Conservation (phyloP, 2,113 vertebrate genomes). For the Oreocharis arfaki region DNA sequence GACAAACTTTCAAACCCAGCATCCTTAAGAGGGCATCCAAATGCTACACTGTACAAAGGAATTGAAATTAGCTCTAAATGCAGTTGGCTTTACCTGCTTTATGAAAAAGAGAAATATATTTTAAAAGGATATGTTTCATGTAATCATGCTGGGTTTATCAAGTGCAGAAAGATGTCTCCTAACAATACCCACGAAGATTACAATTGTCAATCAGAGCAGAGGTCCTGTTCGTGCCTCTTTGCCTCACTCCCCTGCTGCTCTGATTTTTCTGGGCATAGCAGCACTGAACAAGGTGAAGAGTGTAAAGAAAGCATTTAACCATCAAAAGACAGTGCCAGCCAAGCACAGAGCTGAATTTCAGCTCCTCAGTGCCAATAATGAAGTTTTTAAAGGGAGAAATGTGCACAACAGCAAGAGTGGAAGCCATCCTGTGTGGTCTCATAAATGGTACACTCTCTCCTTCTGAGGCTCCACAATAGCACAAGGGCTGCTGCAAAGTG, state of each 20-base stretch:
- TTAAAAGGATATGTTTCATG: constrained; percentile 24
- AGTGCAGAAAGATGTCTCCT: constrained; percentile 38
- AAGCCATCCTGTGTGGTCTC: constrained; percentile 26
- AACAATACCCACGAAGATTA: constrained; percentile 43
- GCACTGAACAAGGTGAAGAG: background rate
- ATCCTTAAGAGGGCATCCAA: constrained; percentile 64
- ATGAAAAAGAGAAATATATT: constrained; percentile 21
- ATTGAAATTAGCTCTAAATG: constrained; percentile 26
- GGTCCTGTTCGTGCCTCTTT: background rate
- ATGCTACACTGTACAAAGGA: constrained; percentile 46
- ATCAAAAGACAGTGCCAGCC: constrained; percentile 8
- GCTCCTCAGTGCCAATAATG: background rate
- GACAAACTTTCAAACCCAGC: constrained; percentile 25
- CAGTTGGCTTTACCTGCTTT: constrained; percentile 25
- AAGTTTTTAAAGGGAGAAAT: background rate
- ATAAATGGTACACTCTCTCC: background rate
- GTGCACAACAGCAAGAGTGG: background rate
- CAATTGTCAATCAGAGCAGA: constrained; percentile 25
- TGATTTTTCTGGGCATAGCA: constrained; percentile 1
- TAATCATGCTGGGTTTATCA: constrained; percentile 40
- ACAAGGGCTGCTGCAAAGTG: constrained; percentile 4
- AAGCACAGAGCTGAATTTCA: constrained; percentile 10
- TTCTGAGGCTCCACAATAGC: background rate
- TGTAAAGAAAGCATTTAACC: constrained; percentile 4
- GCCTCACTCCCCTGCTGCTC: background rate